A percentile compares a stretch with the other conserved stretches of the same genome.
phyloP scores from a whole-genome alignment of 53 echinoderm and acorn worm species.

The Apostichopus leukothele region DNA sequence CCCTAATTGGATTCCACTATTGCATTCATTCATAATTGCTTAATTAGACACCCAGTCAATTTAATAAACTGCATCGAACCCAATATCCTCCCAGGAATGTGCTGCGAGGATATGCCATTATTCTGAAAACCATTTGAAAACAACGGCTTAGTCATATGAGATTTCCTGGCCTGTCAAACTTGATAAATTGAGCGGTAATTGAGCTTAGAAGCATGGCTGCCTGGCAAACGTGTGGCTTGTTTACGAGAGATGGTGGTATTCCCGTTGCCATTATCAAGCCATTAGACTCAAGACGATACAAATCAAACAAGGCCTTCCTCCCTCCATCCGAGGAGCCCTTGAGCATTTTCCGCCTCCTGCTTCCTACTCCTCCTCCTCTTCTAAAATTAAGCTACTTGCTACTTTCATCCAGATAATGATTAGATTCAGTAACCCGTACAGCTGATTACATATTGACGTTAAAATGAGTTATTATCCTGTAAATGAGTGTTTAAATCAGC shows the following conservation, averaged over 20 bases:
- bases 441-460: too few species aligned
- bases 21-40: constrained; percentile 22
- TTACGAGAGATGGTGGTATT: neutral
- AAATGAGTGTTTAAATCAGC: too few species aligned
- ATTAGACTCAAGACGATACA: neutral
- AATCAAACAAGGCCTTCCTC: neutral
- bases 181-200: constrained; percentile 45
- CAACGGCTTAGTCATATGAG: constrained; percentile 31
- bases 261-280: neutral
- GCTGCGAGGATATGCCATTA: constrained; percentile 28
- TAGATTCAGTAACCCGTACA: neutral
- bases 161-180: constrained; percentile 32
- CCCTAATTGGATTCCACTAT: constrained; percentile 21
- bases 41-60: constrained; percentile 25
- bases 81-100: constrained; percentile 32
- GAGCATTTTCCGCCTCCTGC: too few species aligned
- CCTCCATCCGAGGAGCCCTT: neutral
- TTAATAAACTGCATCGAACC: constrained; percentile 10
- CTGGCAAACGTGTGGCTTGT: constrained; percentile 34
- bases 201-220: constrained; percentile 14
- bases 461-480: too few species aligned
- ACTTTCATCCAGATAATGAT: neutral
- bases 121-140: constrained; percentile 22
- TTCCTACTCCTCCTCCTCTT: too few species aligned
- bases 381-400: neutral